phyloP scores from a whole-genome alignment of 2,888 invertebrate genomes.

The Cheilosia grossa region DNA sequence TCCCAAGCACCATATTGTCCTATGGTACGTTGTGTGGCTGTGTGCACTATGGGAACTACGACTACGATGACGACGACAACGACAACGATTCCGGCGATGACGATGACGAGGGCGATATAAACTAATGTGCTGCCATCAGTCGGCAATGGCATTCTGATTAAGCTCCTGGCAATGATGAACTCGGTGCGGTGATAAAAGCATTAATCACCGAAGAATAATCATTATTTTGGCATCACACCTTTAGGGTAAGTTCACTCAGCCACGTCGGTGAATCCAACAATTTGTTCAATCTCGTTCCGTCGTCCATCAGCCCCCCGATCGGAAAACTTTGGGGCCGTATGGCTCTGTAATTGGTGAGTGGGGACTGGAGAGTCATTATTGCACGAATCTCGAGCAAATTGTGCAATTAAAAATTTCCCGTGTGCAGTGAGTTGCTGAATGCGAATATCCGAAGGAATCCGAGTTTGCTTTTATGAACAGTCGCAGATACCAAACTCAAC shows the following conservation, averaged over 20 bases:
- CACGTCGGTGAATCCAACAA: slow-evolving; percentile 67
- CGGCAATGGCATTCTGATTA: slow-evolving; percentile 83
- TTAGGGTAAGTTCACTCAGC: slow-evolving; percentile 74
- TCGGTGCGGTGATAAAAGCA: slow-evolving; percentile 83
- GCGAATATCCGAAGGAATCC: slow-evolving; percentile 3
- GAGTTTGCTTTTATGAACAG: neutral
- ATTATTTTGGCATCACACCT: slow-evolving; percentile 76
- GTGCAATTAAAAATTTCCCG: slow-evolving; percentile 70
- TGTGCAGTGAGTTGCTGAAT: slow-evolving; percentile 57
- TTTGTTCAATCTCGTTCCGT: slow-evolving; percentile 23
- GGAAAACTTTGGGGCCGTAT: slow-evolving; percentile 29
- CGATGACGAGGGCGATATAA: slow-evolving; percentile 77
- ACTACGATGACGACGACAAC: slow-evolving; percentile 75
- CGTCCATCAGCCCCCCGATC: neutral
- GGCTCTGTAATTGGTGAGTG: slow-evolving; percentile 66
- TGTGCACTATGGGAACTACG: slow-evolving; percentile 51
- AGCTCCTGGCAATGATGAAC: slow-evolving; percentile 83
- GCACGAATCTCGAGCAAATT: slow-evolving; percentile 63
- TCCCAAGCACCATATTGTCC: slow-evolving; percentile 14
- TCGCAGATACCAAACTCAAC: neutral
- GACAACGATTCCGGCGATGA: slow-evolving; percentile 30
- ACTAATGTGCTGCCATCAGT: slow-evolving; percentile 83
- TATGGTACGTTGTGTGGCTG: slow-evolving; percentile 12
- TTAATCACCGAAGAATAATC: slow-evolving; percentile 82
- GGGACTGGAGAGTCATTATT: slow-evolving; percentile 70